phyloP scores from a whole-genome alignment of 2,797 vertebrate species.

The Antrozous pallidus region DNA sequence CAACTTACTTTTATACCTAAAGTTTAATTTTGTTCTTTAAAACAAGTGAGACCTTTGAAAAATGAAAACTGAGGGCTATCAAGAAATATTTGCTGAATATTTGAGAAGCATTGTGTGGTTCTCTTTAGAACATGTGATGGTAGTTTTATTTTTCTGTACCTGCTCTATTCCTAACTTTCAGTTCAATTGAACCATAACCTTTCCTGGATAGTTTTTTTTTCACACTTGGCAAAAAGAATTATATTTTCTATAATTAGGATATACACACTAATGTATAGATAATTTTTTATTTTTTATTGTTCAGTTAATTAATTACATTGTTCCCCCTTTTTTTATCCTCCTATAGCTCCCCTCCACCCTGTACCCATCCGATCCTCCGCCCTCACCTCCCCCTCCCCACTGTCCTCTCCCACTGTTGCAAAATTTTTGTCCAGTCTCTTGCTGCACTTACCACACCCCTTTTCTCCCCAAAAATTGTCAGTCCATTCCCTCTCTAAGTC shows the following conservation, averaged over 20 bases:
- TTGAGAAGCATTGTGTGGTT: background rate
- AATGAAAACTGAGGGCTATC: background rate
- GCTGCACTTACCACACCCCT: too few relatives aligned
- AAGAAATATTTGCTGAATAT: background rate
- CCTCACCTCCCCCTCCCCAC: too few relatives aligned
- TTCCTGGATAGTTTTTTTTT: background rate
- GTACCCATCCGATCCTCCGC: too few relatives aligned
- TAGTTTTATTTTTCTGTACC: background rate
- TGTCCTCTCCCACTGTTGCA: too few relatives aligned
- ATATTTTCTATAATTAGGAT: background rate
- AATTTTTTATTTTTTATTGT: too few relatives aligned
- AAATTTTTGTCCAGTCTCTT: too few relatives aligned
- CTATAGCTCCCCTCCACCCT: too few relatives aligned
- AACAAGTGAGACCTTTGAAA: background rate
- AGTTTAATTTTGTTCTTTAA: constrained; percentile 19
- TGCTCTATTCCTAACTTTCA: background rate
- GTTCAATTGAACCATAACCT: background rate
- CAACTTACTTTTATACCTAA: background rate
- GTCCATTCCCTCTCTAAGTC: too few relatives aligned
- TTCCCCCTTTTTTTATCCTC: too few relatives aligned
- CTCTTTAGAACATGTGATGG: background rate
- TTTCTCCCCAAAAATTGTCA: too few relatives aligned
- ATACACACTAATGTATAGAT: background rate
- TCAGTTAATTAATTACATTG: too few relatives aligned
- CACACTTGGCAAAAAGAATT: background rate